Base-by-base conservation (phyloP, 1,140 invertebrate species). In the Achroia grisella region DNA sequence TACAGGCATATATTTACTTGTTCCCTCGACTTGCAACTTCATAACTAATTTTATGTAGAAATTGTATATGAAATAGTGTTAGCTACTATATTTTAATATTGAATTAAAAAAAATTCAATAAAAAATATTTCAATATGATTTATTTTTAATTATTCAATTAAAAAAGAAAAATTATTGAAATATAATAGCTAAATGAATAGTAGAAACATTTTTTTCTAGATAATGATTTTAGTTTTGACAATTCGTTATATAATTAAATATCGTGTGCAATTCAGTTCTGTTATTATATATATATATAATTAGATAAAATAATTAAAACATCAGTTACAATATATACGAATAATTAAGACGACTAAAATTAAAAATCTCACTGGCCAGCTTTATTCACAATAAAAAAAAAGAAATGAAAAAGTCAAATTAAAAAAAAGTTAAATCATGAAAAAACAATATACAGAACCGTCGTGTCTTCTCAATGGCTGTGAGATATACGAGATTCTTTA, bases 281-380 rank as follows among this genome's bases (percentile, higher is more conserved):
- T 50, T 44, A 33, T 44, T 15, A 36, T 14, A 35, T 35, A n/a
- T 14, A 35, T 14, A 14, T 14, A 35, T 27, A 8, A 44, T 15
- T 39, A 30, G 27, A 50, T 34, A 27, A 39, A 13, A 34, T 40
- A 33, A 47, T 39, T 40, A 10, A 47, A 52, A 40, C 34, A 42
- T 44, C 44, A 41, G 45, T 49, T 52, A 37, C 48, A 35, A 44
- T 44, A 48, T 32, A 34, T 23, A 17, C 45, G 28, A 44, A 43
- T 37, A 49, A 56, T 46, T 48, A 52, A 44, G 52, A 54, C 45
- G 39, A 62, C 68, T 72, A 72, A 50, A 46, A 56, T 12, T 47
- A 64, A 66, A 62, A 72, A 74, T 72, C 72, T 79, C 71, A 76
- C 64, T 71, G 72, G 66, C 66, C 72, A 72, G 65, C 70, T 58